phyloP scores from a whole-genome alignment of 2,797 vertebrate genomes.

The Heterohyrax brucei region DNA sequence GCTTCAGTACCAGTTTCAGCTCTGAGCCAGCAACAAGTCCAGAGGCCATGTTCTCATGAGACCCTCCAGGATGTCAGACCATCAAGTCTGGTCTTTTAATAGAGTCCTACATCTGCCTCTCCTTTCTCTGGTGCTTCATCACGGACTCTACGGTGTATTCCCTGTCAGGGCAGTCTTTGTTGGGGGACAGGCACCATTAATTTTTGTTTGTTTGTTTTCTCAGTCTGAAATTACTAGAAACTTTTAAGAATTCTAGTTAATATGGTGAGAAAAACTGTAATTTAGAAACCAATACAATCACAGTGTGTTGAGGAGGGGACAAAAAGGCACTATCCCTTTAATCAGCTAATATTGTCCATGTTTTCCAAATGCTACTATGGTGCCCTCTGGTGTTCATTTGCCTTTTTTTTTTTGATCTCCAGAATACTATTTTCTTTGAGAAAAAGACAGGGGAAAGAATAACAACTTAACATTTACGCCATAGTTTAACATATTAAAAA shows the following conservation, averaged over 20 bases:
- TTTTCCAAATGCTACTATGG: conserved; percentile 64
- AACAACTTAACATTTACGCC: conserved; percentile 23
- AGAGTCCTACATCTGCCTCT: too few species aligned
- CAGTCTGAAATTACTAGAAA: conserved; percentile 27
- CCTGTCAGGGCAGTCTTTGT: too few species aligned
- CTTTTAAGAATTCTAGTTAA: conserved; percentile 40
- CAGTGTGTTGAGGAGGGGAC: neutral
- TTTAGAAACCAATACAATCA: conserved; percentile 39
- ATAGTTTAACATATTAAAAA: neutral
- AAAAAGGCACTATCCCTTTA: neutral
- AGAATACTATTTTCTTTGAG: conserved; percentile 31
- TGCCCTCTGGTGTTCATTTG: conserved; percentile 77
- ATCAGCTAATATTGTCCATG: neutral
- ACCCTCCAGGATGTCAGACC: too few species aligned
- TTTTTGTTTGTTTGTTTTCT: neutral
- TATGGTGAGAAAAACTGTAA: neutral
- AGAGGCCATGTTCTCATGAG: too few species aligned
- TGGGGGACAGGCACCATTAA: too few species aligned
- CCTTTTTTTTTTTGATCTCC: neutral
- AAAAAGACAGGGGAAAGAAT: neutral
- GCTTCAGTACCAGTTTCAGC: too few species aligned
- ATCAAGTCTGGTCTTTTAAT: too few species aligned
- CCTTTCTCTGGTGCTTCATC: too few species aligned
- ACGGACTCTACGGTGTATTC: too few species aligned
- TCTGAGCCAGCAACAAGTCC: too few species aligned